Conservation (phyloP, 2,797 vertebrate species). For the Pipistrellus pygmaeus region DNA sequence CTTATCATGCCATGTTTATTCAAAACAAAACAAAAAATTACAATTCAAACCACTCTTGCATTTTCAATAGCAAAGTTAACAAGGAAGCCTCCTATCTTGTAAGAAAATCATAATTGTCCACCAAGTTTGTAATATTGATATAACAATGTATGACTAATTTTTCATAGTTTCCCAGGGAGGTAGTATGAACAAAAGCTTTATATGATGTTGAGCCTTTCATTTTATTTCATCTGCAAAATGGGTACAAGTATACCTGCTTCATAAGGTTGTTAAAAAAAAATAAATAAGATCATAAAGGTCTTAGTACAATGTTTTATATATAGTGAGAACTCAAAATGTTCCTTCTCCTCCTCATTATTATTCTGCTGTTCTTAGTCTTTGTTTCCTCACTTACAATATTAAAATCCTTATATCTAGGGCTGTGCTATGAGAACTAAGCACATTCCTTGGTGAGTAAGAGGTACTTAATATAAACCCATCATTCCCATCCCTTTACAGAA, state of each 20-base stretch:
- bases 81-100: not conserved
- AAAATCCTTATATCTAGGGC: not conserved
- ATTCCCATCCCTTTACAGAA: not conserved
- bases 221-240: slow-evolving; percentile 54
- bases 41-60: not conserved
- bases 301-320: not conserved
- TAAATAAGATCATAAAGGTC: slow-evolving; percentile 33
- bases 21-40: slow-evolving; percentile 39
- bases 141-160: slow-evolving; percentile 17
- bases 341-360: not conserved
- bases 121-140: slow-evolving; percentile 27
- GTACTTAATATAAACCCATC: not conserved
- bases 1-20: not conserved
- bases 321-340: not conserved
- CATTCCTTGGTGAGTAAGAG: not conserved
- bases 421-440: slow-evolving; percentile 24
- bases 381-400: slow-evolving; percentile 10
- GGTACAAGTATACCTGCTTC: not conserved
- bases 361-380: slow-evolving; percentile 25
- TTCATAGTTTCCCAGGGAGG: not conserved
- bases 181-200: slow-evolving; percentile 20
- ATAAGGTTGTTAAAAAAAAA: slow-evolving; percentile 5
- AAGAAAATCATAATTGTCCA: slow-evolving; percentile 11
- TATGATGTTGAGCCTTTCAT: slow-evolving; percentile 21
- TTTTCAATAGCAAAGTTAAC: slow-evolving; percentile 51